Evolutionary conservation across 2,888 invertebrate species (phyloP).

Genomic region (Phalera bucephala): DNA sequence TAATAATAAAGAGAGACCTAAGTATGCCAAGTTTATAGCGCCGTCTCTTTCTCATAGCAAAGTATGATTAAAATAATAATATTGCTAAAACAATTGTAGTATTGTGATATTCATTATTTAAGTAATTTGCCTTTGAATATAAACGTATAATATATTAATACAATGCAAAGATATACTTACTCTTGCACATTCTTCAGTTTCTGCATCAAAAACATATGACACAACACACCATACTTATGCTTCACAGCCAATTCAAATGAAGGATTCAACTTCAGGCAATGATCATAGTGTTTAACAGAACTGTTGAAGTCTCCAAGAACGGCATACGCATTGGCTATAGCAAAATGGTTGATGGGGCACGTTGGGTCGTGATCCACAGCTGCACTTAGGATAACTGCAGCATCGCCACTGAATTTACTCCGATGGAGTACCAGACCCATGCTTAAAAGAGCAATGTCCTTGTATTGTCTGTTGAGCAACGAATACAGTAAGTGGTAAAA

Average conservation of each 20-base stretch:
- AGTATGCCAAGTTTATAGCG: no score
- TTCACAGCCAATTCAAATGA: slow-evolving; percentile 84
- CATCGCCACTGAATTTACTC: slow-evolving; percentile 86
- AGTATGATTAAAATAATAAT: no score
- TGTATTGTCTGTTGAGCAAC: slow-evolving; percentile 82
- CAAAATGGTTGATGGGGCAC: slow-evolving; percentile 84
- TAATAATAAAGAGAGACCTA: no score
- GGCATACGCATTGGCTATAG: slow-evolving; percentile 89
- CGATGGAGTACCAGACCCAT: slow-evolving; percentile 89
- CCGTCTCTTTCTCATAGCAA: no score
- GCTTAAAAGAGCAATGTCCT: slow-evolving; percentile 88
- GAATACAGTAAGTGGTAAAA: no score
- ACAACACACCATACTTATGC: slow-evolving; percentile 86
- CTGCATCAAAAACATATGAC: slow-evolving; percentile 85
- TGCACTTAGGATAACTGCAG: slow-evolving; percentile 87
- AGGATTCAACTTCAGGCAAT: slow-evolving; percentile 85
- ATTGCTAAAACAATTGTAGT: no score
- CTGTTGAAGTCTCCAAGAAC: slow-evolving; percentile 87
- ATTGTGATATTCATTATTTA: no score
- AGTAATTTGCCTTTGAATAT: no score
- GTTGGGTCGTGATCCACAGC: slow-evolving; percentile 88
- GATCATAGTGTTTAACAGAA: slow-evolving; percentile 84
- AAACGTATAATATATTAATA: no score
- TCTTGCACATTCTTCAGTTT: slow-evolving; percentile 85
- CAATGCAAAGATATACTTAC: slow-evolving; percentile 78